Evolutionary conservation across 2,888 invertebrate species (phyloP).

Genomic region (Papilio gigon): DNA sequence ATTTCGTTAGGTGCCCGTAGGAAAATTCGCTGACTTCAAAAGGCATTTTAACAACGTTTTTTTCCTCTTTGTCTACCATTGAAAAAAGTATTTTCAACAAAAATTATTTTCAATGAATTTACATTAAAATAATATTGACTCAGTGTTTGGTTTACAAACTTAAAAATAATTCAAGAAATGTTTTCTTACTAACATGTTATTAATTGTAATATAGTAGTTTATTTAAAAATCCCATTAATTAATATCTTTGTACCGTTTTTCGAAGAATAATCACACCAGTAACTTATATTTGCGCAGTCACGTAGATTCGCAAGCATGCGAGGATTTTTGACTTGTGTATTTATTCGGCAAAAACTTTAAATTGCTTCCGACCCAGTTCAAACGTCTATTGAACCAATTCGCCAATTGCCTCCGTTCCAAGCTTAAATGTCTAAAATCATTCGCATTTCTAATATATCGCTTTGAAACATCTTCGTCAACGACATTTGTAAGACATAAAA

Average conservation of each 20-base stretch:
- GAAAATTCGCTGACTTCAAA: constrained; percentile 77
- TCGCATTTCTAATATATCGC: constrained; percentile 54
- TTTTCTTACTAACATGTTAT: no score
- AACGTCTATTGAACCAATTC: constrained; percentile 71
- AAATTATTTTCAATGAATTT: constrained; percentile 47
- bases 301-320: constrained; percentile 58
- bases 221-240: no score
- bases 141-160: no score
- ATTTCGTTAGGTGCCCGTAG: constrained; percentile 78
- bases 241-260: no score
- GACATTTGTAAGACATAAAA: constrained; percentile 38
- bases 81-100: constrained; percentile 64
- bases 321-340: constrained; percentile 73
- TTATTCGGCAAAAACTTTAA: constrained; percentile 79
- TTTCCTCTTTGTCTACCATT: constrained; percentile 71
- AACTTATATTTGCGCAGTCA: constrained; percentile 53
- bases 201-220: no score
- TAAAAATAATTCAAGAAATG: no score
- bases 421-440: constrained; percentile 59
- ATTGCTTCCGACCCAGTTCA: constrained; percentile 78
- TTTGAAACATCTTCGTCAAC: constrained; percentile 40
- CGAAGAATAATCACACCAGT: constrained; percentile 10
- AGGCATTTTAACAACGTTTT: constrained; percentile 73
- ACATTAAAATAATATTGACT: constrained; percentile 8
- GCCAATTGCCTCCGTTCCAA: constrained; percentile 65